These are phyloP conservation scores for Pogoniulus pusillus DNA, from an alignment of 2,797 vertebrate species.

Conservation along the genomic window DNA sequence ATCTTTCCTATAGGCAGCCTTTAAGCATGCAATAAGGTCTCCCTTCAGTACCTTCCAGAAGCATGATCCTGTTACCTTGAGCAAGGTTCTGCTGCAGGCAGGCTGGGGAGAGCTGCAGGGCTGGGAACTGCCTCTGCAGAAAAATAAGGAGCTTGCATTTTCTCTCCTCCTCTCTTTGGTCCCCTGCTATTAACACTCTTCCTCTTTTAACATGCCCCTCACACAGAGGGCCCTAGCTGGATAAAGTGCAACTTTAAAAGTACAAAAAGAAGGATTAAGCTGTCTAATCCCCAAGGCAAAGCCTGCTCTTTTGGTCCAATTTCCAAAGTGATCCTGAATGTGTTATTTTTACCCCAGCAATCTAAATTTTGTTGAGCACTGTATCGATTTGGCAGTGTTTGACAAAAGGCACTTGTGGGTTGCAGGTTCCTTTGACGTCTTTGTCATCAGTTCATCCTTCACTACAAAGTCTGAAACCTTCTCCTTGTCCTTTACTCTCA, in stretches of 20 bases:
- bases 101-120: too few relatives aligned
- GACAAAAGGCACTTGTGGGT: neutral
- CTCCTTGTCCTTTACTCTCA: neutral
- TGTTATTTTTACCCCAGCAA: constrained; percentile 56
- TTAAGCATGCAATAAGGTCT: neutral
- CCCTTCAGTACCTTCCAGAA: neutral
- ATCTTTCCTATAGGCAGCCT: neutral
- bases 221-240: neutral
- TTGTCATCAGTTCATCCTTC: constrained; percentile 49
- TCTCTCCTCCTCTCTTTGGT: neutral
- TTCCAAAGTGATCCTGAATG: constrained; percentile 33
- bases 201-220: neutral
- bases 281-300: neutral
- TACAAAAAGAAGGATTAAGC: neutral
- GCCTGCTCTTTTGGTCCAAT: neutral
- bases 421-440: constrained; percentile 15
- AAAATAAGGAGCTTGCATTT: neutral
- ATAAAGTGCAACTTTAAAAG: neutral
- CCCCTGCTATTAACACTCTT: neutral
- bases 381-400: constrained; percentile 38
- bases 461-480: neutral
- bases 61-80: neutral
- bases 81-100: neutral
- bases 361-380: constrained; percentile 9
- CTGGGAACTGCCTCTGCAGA: neutral